Conservation (phyloP, 2,888 invertebrate genomes). For the Macrosoma leucophasiata region DNA sequence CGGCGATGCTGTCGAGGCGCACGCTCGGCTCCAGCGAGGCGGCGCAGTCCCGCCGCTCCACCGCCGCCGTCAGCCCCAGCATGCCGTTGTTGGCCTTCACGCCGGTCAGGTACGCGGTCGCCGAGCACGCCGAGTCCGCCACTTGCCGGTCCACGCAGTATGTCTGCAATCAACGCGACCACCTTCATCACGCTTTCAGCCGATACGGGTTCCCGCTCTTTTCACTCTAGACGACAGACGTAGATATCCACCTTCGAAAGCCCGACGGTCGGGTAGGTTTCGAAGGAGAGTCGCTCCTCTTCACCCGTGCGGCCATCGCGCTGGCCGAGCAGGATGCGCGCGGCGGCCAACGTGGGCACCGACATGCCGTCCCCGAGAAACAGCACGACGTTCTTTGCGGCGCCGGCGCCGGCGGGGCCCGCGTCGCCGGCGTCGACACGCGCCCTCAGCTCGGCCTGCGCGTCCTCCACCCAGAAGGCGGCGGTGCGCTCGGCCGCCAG, state of each 20-base stretch:
- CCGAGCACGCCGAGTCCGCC: constrained; percentile 82
- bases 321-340: constrained; percentile 79
- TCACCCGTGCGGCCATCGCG: constrained; percentile 71
- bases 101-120: constrained; percentile 81
- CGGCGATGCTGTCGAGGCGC: constrained; percentile 79
- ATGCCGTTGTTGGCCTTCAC: constrained; percentile 79
- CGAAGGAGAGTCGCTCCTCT: constrained; percentile 76
- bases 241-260: constrained; percentile 77
- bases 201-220: constrained; percentile 83
- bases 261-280: constrained; percentile 77
- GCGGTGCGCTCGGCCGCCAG: constrained; percentile 20
- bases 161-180: constrained; percentile 48
- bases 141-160: constrained; percentile 78
- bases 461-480: constrained; percentile 64
- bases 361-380: constrained; percentile 88
- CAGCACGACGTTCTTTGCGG: constrained; percentile 77
- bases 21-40: constrained; percentile 69
- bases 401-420: constrained; percentile 19
- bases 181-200: constrained; percentile 68
- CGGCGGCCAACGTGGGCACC: constrained; percentile 79
- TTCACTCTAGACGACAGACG: constrained; percentile 77
- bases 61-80: constrained; percentile 79
- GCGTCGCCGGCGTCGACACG: constrained; percentile 34
- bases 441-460: constrained; percentile 54
- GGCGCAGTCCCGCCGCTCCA: constrained; percentile 74